These are phyloP conservation scores for Chorisops tibialis DNA, from an alignment of 2,888 invertebrate species.

Conservation along the genomic window DNA sequence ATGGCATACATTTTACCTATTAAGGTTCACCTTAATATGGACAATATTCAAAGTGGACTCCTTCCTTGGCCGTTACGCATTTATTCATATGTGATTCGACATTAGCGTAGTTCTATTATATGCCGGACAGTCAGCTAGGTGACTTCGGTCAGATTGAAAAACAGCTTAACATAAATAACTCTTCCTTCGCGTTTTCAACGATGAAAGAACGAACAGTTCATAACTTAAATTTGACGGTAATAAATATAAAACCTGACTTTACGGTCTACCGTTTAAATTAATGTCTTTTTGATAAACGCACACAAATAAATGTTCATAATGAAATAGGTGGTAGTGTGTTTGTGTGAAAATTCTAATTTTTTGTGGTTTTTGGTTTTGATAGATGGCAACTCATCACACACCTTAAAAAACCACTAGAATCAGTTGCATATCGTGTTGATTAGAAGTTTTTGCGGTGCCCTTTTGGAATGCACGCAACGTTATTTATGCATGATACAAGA, in stretches of 20 bases:
- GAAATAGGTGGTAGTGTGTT: not conserved
- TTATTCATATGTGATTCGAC: no score
- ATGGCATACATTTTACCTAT: not conserved
- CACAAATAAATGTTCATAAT: no score
- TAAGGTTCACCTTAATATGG: not conserved
- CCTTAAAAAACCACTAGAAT: conserved; percentile 4
- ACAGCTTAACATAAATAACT: no score
- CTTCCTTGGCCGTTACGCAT: no score
- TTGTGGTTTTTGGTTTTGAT: not conserved
- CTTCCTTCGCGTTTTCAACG: no score
- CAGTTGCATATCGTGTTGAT: not conserved
- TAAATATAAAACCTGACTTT: not conserved
- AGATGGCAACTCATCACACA: conserved; percentile 8
- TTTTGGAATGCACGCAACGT: conserved; percentile 1
- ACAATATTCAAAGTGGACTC: not conserved
- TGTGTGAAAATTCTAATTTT: not conserved
- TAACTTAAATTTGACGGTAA: no score
- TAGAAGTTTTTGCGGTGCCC: no score
- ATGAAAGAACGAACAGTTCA: no score
- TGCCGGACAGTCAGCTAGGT: no score
- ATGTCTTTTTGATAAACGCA: not conserved
- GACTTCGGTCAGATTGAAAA: no score
- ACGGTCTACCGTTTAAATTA: not conserved
- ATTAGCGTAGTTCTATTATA: no score
- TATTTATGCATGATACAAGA: not conserved